These are phyloP conservation scores for Ceratosolen solmsi DNA, from an alignment of 1,140 invertebrate species.

Conservation along the genomic window DNA sequence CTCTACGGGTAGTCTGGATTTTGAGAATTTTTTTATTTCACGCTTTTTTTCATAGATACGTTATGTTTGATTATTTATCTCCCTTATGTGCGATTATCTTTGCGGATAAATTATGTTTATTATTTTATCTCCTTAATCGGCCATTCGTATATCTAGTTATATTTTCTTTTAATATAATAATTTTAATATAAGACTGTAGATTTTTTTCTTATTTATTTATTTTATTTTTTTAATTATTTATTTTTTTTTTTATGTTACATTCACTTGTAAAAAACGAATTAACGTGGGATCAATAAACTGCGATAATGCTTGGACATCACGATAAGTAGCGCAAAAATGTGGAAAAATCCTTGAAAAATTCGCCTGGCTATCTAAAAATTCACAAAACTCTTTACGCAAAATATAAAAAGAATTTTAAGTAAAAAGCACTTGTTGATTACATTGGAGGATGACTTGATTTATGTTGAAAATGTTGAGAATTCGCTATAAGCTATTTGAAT, in stretches of 20 bases:
- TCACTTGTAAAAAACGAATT: background rate
- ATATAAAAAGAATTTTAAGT: background rate
- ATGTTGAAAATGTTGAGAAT: background rate
- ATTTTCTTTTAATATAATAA: too few relatives aligned
- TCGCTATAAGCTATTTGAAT: background rate
- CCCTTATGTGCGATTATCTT: too few relatives aligned
- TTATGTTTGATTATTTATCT: too few relatives aligned
- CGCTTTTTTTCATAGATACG: too few relatives aligned
- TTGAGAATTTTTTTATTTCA: too few relatives aligned
- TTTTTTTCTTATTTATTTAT: too few relatives aligned
- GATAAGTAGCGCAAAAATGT: background rate
- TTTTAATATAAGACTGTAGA: too few relatives aligned
- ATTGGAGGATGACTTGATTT: background rate
- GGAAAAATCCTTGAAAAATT: background rate
- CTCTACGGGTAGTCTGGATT: background rate
- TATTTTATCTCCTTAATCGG: too few relatives aligned
- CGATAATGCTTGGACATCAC: background rate
- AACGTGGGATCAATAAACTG: background rate
- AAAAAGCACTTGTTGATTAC: background rate
- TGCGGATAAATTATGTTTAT: too few relatives aligned
- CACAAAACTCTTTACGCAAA: background rate
- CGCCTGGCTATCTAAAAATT: background rate
- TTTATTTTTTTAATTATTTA: too few relatives aligned
- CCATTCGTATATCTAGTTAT: too few relatives aligned
- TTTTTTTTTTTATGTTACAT: too few relatives aligned